A percentile compares a stretch with the other conserved stretches of the same genome.
phyloP scores from a whole-genome alignment of 2,888 invertebrate species.

The Phyllotreta striolata region DNA sequence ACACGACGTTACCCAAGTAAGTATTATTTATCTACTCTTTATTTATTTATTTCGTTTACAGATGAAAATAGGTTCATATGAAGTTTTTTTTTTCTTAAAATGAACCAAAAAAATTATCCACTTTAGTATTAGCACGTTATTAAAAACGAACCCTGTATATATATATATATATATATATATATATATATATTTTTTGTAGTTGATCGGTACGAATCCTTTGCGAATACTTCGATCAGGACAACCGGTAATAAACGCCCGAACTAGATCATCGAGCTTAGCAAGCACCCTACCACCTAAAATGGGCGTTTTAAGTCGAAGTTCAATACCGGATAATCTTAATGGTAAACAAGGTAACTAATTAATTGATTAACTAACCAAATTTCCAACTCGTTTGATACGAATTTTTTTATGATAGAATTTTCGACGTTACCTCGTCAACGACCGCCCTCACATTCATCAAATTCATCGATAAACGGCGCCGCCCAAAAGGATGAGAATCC shows the following conservation, averaged over 20 bases:
- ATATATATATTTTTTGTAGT: too few species aligned
- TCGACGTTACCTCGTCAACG: conserved; percentile 46
- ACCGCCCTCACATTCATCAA: conserved; percentile 35
- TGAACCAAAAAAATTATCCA: too few species aligned
- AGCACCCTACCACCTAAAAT: conserved; percentile 50
- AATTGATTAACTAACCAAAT: conserved; percentile 1
- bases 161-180: too few species aligned
- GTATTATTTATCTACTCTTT: conserved; percentile 29
- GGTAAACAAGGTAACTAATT: conserved; percentile 43
- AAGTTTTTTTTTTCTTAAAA: too few species aligned
- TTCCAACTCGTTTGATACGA: not conserved
- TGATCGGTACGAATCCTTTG: conserved; percentile 67
- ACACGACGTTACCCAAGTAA: conserved; percentile 57
- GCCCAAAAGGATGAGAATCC: conserved; percentile 65
- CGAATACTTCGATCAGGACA: conserved; percentile 70
- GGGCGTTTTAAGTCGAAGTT: conserved; percentile 46
- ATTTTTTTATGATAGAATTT: conserved; percentile 30
- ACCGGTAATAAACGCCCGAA: conserved; percentile 63
- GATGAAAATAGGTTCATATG: too few species aligned
- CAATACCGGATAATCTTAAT: conserved; percentile 51
- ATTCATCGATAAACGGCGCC: conserved; percentile 37
- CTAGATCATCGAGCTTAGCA: conserved; percentile 52
- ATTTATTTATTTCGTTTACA: too few species aligned
- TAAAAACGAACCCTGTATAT: too few species aligned
- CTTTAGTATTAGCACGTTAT: too few species aligned